phyloP scores from a whole-genome alignment of 2,113 vertebrate species.

The Bungarus multicinctus region DNA sequence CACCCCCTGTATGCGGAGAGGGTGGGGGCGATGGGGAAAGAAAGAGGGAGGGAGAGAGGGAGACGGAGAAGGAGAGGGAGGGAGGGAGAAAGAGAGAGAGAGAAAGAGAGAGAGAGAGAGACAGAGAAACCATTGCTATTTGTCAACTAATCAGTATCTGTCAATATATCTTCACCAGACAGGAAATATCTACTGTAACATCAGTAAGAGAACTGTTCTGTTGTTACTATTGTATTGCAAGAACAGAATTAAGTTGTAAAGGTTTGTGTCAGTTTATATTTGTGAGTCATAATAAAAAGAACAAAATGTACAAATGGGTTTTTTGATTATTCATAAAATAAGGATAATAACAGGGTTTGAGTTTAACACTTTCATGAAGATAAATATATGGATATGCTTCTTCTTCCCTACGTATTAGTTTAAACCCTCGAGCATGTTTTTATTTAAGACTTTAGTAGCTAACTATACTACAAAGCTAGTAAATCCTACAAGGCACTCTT shows the following conservation, averaged over 20 bases:
- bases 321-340: conserved; percentile 10
- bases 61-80: too few species aligned
- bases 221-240: background rate
- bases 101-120: too few species aligned
- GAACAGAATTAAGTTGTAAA: background rate
- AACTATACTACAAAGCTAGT: conserved; percentile 51
- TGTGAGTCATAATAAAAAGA: background rate
- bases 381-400: background rate
- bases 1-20: too few species aligned
- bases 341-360: background rate
- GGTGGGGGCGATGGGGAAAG: too few species aligned
- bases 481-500: conserved; percentile 64
- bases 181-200: background rate
- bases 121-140: background rate
- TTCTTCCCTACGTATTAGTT: conserved; percentile 24
- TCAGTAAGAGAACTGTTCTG: background rate
- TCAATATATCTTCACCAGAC: background rate
- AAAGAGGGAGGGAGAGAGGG: too few species aligned
- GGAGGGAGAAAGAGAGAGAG: too few species aligned
- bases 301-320: background rate
- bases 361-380: conserved; percentile 3
- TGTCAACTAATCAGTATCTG: background rate
- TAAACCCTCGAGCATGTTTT: conserved; percentile 46
- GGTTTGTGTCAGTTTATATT: background rate
- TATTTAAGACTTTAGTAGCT: conserved; percentile 52